These are phyloP conservation scores for Zosterops pallidus DNA, from an alignment of 2,113 vertebrate species.

Conservation along the genomic window DNA sequence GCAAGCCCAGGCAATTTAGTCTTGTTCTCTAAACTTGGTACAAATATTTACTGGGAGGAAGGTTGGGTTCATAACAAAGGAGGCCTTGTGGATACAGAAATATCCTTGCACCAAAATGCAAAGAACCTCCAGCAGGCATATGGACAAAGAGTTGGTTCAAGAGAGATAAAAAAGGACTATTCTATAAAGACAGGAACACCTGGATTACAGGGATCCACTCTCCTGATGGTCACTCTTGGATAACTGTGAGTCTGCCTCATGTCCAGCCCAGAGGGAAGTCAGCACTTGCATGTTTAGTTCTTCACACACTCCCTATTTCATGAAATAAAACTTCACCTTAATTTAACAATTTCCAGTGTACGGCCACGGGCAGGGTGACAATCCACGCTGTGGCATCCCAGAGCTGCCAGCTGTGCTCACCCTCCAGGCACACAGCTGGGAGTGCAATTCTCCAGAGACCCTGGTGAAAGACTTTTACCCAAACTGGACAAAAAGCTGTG, in stretches of 20 bases:
- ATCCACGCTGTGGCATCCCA: background rate
- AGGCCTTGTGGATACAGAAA: background rate
- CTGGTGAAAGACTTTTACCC: background rate
- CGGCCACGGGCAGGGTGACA: background rate
- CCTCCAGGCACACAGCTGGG: background rate
- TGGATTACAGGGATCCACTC: background rate
- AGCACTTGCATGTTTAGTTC: background rate
- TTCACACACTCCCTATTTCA: background rate
- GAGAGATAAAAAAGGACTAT: background rate
- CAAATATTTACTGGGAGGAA: fast-evolving
- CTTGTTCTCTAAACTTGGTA: background rate
- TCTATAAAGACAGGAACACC: background rate
- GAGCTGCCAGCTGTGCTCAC: background rate
- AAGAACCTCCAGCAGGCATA: background rate
- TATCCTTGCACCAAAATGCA: background rate
- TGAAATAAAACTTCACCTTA: background rate
- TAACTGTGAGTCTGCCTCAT: background rate
- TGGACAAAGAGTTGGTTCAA: background rate
- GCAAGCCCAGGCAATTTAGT: background rate
- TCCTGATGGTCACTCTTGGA: background rate
- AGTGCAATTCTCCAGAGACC: background rate
- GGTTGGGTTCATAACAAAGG: background rate
- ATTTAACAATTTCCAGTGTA: background rate
- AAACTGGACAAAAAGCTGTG: background rate
- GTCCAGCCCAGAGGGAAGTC: background rate